phyloP scores from a whole-genome alignment of 2,888 invertebrate species.

The Aquatica leii region DNA sequence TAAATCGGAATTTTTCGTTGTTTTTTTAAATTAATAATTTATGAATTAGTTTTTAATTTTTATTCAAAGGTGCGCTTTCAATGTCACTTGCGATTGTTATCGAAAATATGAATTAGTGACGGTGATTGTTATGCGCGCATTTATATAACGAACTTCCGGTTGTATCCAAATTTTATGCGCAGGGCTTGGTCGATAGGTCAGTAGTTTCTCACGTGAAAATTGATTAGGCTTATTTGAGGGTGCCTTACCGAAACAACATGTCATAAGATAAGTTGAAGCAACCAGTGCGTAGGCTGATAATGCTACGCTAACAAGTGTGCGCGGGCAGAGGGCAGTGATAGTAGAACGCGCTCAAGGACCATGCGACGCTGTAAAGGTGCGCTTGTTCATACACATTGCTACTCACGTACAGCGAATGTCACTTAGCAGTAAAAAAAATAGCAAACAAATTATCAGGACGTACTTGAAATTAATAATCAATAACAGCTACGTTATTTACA shows the following conservation, averaged over 20 bases:
- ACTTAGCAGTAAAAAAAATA: constrained; percentile 28
- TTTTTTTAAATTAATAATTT: no score
- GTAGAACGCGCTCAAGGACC: constrained; percentile 40
- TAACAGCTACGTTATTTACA: not conserved
- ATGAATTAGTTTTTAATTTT: no score
- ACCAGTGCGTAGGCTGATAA: constrained; percentile 37
- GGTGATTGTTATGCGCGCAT: no score
- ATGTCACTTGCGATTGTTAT: no score
- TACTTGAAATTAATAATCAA: constrained; percentile 26
- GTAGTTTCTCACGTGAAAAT: constrained; percentile 13
- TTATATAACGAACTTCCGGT: not conserved
- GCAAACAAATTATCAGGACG: constrained; percentile 19
- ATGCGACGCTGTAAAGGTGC: constrained; percentile 28
- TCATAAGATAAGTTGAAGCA: constrained; percentile 29
- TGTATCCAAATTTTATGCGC: not conserved
- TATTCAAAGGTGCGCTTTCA: no score
- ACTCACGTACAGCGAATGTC: constrained; percentile 30
- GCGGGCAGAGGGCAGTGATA: constrained; percentile 39
- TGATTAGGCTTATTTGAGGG: constrained; percentile 20
- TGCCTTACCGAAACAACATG: constrained; percentile 27
- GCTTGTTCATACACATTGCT: constrained; percentile 23
- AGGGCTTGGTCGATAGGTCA: not conserved
- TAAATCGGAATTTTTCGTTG: no score
- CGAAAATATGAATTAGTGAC: no score
- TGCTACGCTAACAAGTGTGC: constrained; percentile 28